Conservation (phyloP, 2,797 vertebrate genomes). For the Centroberyx gerrardi region DNA sequence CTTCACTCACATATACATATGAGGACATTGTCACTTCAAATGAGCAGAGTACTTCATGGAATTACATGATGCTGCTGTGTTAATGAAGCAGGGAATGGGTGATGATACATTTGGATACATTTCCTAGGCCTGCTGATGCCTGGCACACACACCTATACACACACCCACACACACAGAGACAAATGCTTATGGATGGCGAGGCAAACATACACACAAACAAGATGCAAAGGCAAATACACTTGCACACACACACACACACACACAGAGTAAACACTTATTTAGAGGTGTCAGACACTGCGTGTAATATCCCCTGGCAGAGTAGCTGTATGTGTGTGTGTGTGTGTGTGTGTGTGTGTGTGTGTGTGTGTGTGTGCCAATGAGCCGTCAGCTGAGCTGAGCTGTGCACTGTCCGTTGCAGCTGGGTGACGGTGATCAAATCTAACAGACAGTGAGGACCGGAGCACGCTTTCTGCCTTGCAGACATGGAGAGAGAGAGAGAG, state of each 20-base stretch:
- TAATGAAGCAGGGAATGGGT: conserved; percentile 53
- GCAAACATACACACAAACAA: conserved; percentile 40
- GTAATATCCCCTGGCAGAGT: conserved; percentile 81
- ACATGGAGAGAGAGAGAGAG: conserved; percentile 45
- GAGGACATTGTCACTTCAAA: conserved; percentile 60
- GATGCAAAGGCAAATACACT: conserved; percentile 49
- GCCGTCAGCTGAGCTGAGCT: conserved; percentile 74
- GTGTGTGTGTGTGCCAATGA: conserved; percentile 61
- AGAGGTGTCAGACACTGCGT: conserved; percentile 81
- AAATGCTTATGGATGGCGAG: conserved; percentile 31
- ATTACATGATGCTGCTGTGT: conserved; percentile 49
- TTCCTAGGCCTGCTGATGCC: conserved; percentile 55
- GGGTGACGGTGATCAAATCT: conserved; percentile 84
- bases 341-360: conserved; percentile 35
- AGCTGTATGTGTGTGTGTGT: conserved; percentile 50
- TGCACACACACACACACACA: conserved; percentile 11
- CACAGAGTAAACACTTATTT: conserved; percentile 82
- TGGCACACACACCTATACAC: conserved; percentile 12
- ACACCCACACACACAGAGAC: conserved; percentile 19
- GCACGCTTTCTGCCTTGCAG: conserved; percentile 76
- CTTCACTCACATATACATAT: conserved; percentile 46
- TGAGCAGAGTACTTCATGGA: conserved; percentile 56
- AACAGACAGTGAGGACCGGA: conserved; percentile 81
- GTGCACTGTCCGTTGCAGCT: conserved; percentile 77
- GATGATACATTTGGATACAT: conserved; percentile 68